Percentiles rank a stretch among this genome's conserved stretches.
Evolutionary conservation across 2,797 vertebrate species (phyloP).

Genomic region (Aplochiton taeniatus): DNA sequence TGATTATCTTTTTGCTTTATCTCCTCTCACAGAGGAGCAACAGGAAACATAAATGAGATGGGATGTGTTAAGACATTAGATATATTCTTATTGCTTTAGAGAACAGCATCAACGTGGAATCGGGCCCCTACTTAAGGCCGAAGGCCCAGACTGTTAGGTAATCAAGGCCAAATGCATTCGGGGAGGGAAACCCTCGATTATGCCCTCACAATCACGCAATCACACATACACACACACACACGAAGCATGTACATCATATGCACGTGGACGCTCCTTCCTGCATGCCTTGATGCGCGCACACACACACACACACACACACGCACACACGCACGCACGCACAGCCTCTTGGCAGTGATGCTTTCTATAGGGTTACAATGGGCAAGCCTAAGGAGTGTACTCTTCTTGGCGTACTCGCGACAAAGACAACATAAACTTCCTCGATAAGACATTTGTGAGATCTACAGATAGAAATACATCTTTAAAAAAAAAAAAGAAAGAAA

Average conservation of each 20-base stretch:
- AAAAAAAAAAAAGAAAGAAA: conserved; percentile 6
- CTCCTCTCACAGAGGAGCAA: conserved; percentile 17
- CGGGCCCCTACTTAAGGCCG: conserved; percentile 19
- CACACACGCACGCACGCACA: background rate
- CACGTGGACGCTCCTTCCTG: too few relatives aligned
- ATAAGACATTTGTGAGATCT: conserved; percentile 60
- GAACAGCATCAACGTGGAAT: conserved; percentile 23
- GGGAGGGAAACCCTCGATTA: background rate
- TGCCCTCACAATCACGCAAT: background rate
- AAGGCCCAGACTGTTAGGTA: conserved; percentile 1
- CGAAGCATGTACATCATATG: too few relatives aligned
- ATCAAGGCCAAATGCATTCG: conserved; percentile 27
- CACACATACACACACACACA: too few relatives aligned
- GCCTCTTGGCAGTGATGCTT: conserved; percentile 33
- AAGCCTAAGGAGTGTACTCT: conserved; percentile 43
- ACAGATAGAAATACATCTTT: conserved; percentile 28
- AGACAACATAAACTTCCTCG: conserved; percentile 13
- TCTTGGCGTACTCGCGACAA: conserved; percentile 19
- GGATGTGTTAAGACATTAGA: conserved; percentile 12
- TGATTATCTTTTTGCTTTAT: conserved; percentile 35
- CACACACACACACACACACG: background rate
- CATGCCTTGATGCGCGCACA: too few relatives aligned
- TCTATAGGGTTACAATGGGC: conserved; percentile 12
- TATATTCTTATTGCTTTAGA: conserved; percentile 38
- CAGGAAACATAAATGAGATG: conserved; percentile 24